These are phyloP conservation scores for Meda fulgida DNA, from an alignment of 2,797 vertebrate genomes.

Conservation along the genomic window DNA sequence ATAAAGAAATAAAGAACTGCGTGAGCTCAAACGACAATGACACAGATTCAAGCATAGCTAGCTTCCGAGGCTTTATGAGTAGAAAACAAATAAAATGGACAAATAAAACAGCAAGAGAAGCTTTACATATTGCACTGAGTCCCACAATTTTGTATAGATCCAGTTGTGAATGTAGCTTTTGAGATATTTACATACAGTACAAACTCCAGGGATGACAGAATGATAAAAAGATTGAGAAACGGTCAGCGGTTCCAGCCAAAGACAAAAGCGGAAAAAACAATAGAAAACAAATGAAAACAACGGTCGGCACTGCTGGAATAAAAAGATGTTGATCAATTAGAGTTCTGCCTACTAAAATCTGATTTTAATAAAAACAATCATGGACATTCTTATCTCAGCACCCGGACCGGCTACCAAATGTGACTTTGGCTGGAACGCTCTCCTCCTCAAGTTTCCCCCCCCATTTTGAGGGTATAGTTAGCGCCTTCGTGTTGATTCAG, in stretches of 20 bases:
- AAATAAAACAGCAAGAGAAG: slow-evolving; percentile 67
- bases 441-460: slow-evolving; percentile 4
- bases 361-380: neutral
- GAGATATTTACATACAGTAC: slow-evolving; percentile 79
- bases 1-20: slow-evolving; percentile 42
- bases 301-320: slow-evolving; percentile 30
- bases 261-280: slow-evolving; percentile 10
- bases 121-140: slow-evolving; percentile 75
- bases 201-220: slow-evolving; percentile 54
- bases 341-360: neutral
- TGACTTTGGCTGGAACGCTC: slow-evolving; percentile 30
- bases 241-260: slow-evolving; percentile 48
- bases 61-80: slow-evolving; percentile 33
- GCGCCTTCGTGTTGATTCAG: slow-evolving; percentile 9
- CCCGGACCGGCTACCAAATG: slow-evolving; percentile 18
- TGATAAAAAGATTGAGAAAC: neutral
- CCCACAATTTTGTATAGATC: slow-evolving; percentile 57
- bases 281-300: slow-evolving; percentile 2
- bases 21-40: slow-evolving; percentile 20
- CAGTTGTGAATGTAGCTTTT: slow-evolving; percentile 9
- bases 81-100: slow-evolving; percentile 40
- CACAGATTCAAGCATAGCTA: slow-evolving; percentile 42
- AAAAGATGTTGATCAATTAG: slow-evolving; percentile 17
- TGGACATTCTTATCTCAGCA: slow-evolving; percentile 26
- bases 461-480: slow-evolving; percentile 3